Base-by-base conservation (phyloP, 2,888 invertebrate species). In the Macaria liturata region DNA sequence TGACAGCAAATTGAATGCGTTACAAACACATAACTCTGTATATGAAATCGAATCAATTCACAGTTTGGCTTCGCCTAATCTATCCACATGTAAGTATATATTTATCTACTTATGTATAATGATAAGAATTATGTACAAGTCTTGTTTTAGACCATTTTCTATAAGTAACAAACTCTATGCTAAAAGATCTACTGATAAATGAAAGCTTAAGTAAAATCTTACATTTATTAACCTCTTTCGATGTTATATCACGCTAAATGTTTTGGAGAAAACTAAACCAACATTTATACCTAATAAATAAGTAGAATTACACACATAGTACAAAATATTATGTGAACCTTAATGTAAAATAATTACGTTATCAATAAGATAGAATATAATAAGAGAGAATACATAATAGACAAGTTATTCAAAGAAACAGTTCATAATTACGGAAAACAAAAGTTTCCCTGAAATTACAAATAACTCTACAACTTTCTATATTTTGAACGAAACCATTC, bases 61-160 rank as follows among this genome's bases (percentile, higher is more conserved):
- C 78, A 80, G 74, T 81, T 84, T 83, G 83, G 83, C 84, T 80
- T 83, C 67, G 81, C 83, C 86, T 83, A 81, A 61, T 68, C 65
- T 61, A 63, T 56, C 31, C 50, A 52, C 59, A 53, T 49, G 7
- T 57, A 46, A 20, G 20, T 52, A 37, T 37, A 37, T 7, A 37
- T 6, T 37, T 46, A 49, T 30, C 48, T 62, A 57, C 4, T 47
- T 54, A 57, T 43, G 32, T 69, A 69, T 66, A 54, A 64, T 60
- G 62, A 66, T 73, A 70, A 67, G 61, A 70, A 50, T 61, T 74
- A 74, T 76, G 46, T 78, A 77, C 75, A 81, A 65, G 54, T 65
- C 55, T 71, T 71, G 73, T 37, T 47, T 62, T 66, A 64, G 72
- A 79, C 76, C 72, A 76, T 71, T 72, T 66, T 58, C 63, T 75